Base-by-base conservation (phyloP, 53 echinoderm and acorn worm species). In the Holothuria scabra region DNA sequence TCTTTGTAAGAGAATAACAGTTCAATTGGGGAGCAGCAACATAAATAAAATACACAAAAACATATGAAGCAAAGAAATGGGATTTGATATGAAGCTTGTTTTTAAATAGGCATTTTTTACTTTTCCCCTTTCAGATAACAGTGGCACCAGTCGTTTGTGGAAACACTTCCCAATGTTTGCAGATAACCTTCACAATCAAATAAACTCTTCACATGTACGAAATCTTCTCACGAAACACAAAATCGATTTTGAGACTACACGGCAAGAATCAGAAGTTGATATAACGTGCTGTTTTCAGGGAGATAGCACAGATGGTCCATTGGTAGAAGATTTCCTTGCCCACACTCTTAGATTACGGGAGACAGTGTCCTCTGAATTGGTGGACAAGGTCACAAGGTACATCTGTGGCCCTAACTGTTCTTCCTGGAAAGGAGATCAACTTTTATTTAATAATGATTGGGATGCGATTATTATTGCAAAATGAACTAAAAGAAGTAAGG, bases 391-490 rank as follows among this genome's bases (percentile, higher is more conserved):
- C 28, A 24, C 79, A 79, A 31, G 48, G 31, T 86, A 65, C 61
- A 34, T 86, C n/a, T 52, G 67, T 13, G 86, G 79, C 4, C 13
- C 48, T 31, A 67, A 79, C 1, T 86, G 86, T 32, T 48, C 86
- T 0, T 52, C 49, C 34, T 66, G 52, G 28, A 52, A 66, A 26
- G 86, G 65, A 24, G 86, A 65, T 12, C 20, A 79, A 66, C 30
- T 79, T 2, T 66, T 79, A 2, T 79, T 86, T 55, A 79, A 86
- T 30, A 86, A 86, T 49, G 86, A 86, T 34, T 86, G 86, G 86
- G 79, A 86, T 9, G 86, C 86, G 4, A 44, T 86, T 19, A 49
- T 86, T 20, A 67, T 79, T 2, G 56, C 65, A 28, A 86, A 86
- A 31, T 33, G 28, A 29, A 35, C n/a, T n/a, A 35, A 35, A 35